Conservation (phyloP, 2,113 vertebrate species). For the Herpailurus yagouaroundi region DNA sequence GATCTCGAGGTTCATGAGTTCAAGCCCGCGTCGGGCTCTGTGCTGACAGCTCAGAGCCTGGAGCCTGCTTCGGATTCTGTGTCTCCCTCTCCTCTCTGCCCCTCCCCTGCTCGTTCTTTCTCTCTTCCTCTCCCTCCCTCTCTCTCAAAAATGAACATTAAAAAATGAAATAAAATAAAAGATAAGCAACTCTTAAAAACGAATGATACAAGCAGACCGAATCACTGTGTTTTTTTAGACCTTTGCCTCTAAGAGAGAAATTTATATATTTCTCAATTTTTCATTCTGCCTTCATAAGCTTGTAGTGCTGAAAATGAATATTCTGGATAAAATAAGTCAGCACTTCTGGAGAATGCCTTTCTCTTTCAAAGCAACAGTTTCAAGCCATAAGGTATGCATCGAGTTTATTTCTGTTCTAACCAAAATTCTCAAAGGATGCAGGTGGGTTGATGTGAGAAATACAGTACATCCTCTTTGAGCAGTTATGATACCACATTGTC, state of each 20-base stretch:
- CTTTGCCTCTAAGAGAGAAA: background rate
- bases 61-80: too few relatives aligned
- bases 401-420: background rate
- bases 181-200: background rate
- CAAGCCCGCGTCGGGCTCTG: too few relatives aligned
- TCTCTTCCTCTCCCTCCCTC: too few relatives aligned
- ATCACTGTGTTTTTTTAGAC: background rate
- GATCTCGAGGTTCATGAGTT: too few relatives aligned
- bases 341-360: background rate
- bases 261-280: background rate
- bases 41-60: too few relatives aligned
- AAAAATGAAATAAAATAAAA: background rate
- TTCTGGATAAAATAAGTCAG: background rate
- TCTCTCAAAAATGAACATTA: too few relatives aligned
- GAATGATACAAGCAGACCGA: background rate
- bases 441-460: background rate
- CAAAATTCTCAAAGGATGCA: background rate
- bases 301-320: background rate
- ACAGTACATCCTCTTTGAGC: background rate
- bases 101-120: too few relatives aligned
- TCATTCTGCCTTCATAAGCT: background rate
- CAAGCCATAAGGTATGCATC: background rate
- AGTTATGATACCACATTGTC: background rate
- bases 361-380: background rate
- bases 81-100: too few relatives aligned